Base-by-base conservation (phyloP, 2,888 invertebrate genomes). In the Apamea crenata region DNA sequence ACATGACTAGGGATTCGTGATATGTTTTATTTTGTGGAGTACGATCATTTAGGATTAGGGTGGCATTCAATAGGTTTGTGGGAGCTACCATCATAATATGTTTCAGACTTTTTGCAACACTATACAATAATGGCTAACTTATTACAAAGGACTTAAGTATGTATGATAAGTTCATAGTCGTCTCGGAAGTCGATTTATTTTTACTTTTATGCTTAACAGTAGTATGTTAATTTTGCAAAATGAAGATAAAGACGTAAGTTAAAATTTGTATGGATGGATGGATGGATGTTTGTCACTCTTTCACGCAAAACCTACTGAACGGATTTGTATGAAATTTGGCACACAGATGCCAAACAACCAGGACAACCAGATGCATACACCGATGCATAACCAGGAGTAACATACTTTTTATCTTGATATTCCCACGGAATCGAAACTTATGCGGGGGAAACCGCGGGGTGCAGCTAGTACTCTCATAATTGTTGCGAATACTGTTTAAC, bases 1-100 rank as follows among this genome's bases (percentile, higher is more conserved):
- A 81, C 92, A 91, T 91, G 91, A 89, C 91, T 94, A 93, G 91
- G 93, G 94, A 90, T 94, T 94, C 93, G 77, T 88, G 89, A 89
- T 88, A 90, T 90, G 91, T 91, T 92, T 91, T 90, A 89, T 92
- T 91, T 91, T 89, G 88, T 87, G 88, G 85, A 90, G 89, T 88
- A 90, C 83, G 79, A 91, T 93, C 91, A 93, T 94, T 92, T 93
- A 75, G 86, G 91, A 93, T 93, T 91, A 91, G 84, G 84, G 74
- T 73, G 70, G 77, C 68, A 63, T 88, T 80, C 74, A 81, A 82
- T 82, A 75, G 71, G 65, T 65, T 85, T 78, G 68, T 32, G 61
- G n/a, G 59, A 63, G 70, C 63, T 40, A n/a, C 21, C 16, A 29
- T 61, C 74, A 71, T 53, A 75, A 21, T 29, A 61, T 18, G 25